phyloP scores from a whole-genome alignment of 2,113 vertebrate genomes.

The Rhombomys opimus region DNA sequence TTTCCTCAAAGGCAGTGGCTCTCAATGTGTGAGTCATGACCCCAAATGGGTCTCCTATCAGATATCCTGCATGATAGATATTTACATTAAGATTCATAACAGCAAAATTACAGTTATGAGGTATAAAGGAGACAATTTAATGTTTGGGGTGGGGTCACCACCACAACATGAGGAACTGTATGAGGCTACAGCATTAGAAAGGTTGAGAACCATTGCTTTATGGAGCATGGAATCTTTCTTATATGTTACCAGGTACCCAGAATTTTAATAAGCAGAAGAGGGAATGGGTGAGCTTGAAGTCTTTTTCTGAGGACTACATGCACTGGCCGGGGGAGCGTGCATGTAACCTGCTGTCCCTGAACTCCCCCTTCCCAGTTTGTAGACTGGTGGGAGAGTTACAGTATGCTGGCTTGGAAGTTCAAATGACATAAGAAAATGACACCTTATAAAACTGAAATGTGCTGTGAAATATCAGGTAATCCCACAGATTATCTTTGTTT shows the following conservation, averaged over 20 bases:
- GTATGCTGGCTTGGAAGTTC: background rate
- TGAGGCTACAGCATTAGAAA: background rate
- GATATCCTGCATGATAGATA: background rate
- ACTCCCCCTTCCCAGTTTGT: background rate
- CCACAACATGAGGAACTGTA: background rate
- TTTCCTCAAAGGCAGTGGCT: background rate
- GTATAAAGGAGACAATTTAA: background rate
- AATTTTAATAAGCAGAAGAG: background rate
- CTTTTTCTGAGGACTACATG: background rate
- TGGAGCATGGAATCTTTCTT: background rate
- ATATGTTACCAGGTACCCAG: too few relatives aligned
- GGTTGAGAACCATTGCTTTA: background rate
- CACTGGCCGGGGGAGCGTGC: background rate
- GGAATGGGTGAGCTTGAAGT: background rate
- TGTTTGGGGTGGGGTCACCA: background rate
- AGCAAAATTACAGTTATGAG: background rate
- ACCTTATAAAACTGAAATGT: background rate
- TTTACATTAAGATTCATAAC: background rate
- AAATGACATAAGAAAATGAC: background rate
- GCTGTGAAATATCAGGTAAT: background rate
- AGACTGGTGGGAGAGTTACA: background rate
- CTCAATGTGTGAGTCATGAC: background rate
- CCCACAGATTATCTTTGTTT: background rate
- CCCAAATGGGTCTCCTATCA: background rate
- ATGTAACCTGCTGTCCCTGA: background rate